Evolutionary conservation across 2,797 vertebrate species (phyloP).

Genomic region (Rachycentron canadum): DNA sequence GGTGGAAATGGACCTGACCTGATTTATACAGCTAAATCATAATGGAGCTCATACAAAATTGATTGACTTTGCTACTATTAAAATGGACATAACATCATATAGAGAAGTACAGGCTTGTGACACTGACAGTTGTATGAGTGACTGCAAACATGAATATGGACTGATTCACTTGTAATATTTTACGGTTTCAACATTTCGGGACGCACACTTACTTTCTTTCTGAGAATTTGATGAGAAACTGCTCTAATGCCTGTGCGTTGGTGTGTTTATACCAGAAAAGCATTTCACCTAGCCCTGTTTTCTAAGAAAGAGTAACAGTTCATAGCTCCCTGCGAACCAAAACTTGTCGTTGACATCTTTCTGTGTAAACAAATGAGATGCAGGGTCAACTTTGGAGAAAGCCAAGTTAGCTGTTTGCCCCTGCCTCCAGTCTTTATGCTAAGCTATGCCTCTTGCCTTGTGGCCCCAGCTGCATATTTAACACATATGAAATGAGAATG

Average conservation of each 20-base stretch:
- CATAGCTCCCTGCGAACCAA: neutral
- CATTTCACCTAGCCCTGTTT: neutral
- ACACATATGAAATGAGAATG: neutral
- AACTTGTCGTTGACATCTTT: neutral
- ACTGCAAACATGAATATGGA: neutral
- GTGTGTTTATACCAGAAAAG: neutral
- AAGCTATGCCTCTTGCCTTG: neutral
- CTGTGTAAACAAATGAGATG: neutral
- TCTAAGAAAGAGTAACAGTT: neutral
- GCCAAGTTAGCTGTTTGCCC: neutral
- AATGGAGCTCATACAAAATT: conserved; percentile 38
- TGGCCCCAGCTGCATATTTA: neutral
- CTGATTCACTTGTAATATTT: neutral
- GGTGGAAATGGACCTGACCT: conserved; percentile 28
- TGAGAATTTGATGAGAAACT: neutral
- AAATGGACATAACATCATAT: conserved; percentile 19
- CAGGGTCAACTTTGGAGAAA: neutral
- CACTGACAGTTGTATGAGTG: neutral
- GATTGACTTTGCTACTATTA: conserved; percentile 34
- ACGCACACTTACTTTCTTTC: neutral
- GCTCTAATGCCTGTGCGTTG: neutral
- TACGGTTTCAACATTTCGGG: neutral
- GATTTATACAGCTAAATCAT: conserved; percentile 43
- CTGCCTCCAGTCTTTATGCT: conserved; percentile 3
- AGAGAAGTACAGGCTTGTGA: neutral